These are phyloP conservation scores for Nixonia krombeini DNA, from an alignment of 1,140 invertebrate species.

Conservation along the genomic window DNA sequence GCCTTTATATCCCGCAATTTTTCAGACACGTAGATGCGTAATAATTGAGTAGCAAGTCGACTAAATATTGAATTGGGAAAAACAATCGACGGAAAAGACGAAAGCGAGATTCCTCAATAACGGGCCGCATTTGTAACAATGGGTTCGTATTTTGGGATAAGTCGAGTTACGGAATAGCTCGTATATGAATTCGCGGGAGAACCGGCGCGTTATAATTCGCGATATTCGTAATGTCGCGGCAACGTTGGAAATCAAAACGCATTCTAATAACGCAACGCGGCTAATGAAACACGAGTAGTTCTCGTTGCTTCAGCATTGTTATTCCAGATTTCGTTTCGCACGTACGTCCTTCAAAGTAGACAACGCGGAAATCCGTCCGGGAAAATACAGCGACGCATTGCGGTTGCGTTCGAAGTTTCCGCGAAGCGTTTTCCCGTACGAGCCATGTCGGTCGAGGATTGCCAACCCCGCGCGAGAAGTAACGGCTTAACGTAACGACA, in stretches of 20 bases:
- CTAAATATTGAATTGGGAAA: no score
- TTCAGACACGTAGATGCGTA: no score
- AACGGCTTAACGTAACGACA: constrained; percentile 44
- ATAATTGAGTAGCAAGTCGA: no score
- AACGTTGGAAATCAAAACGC: constrained; percentile 39
- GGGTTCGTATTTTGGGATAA: no score
- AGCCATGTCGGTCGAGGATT: constrained; percentile 15
- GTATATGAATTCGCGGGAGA: no score
- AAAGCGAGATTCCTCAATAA: no score
- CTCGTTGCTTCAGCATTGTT: constrained; percentile 38
- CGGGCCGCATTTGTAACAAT: no score
- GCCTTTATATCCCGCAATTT: no score
- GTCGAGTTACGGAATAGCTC: no score
- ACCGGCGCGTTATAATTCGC: constrained; percentile 32
- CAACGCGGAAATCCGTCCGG: constrained; percentile 16
- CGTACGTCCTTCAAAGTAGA: constrained; percentile 19
- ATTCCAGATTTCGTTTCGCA: constrained; percentile 40
- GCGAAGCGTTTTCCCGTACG: constrained; percentile 21
- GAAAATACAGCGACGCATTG: constrained; percentile 35
- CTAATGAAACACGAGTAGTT: constrained; percentile 44
- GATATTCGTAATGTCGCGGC: constrained; percentile 47
- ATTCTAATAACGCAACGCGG: constrained; percentile 21
- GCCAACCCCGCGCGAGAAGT: constrained; percentile 12
- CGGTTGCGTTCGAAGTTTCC: constrained; percentile 39
- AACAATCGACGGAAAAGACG: no score